Evolutionary conservation across 2,888 invertebrate species (phyloP), one percentile per base, ranked within the genome.

Genomic region (Sinotaia quadrata): DNA sequence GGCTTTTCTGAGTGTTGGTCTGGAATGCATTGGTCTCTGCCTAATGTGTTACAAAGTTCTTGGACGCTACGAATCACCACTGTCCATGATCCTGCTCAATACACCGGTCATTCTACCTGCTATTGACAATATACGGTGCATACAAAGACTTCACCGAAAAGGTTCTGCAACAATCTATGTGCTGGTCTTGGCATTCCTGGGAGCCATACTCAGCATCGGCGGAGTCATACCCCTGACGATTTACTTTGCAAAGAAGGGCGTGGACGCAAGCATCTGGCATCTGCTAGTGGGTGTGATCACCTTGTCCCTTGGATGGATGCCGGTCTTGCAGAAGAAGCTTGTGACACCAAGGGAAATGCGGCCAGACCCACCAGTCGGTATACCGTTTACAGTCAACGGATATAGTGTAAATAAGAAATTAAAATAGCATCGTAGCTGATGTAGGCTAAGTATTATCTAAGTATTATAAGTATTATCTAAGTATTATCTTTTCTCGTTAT

Each of bases 1-100:
- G 85, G 77, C 78, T 1, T n/a, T 81, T 0, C 4, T 74, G 0
- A 29, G 78, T 4, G 78, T 78, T 37, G 31, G 75, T 0, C 8
- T 80, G 21, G 84, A 84, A 72, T 78, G 80, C 0, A 47, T 73
- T 8, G 85, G 84, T 1, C 49, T 82, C 7, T 75, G 77, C 34
- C 21, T 84, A 7, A 77, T 84, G 60, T 75, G 76, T 0, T 73
- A 80, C 44, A 78, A 77, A n/a, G 69, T 82, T 1, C 73, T 84
- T 24, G 67, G 75, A 0, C 33, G 71, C 0, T 61, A 71, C 12
- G 52, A 65, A 2, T 66, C 71, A 0, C 60, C 72, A 0, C 37
- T 76, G 36, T 68, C 71, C 2, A 65, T 82, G 7, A 61, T 78
- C 8, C 60, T 82, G 10, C 75, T 81, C 77, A 76, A 78, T n/a